Evolutionary conservation across 1,140 invertebrate genomes (phyloP), one percentile per base, ranked within the genome.

Genomic region (Agrilus planipennis): DNA sequence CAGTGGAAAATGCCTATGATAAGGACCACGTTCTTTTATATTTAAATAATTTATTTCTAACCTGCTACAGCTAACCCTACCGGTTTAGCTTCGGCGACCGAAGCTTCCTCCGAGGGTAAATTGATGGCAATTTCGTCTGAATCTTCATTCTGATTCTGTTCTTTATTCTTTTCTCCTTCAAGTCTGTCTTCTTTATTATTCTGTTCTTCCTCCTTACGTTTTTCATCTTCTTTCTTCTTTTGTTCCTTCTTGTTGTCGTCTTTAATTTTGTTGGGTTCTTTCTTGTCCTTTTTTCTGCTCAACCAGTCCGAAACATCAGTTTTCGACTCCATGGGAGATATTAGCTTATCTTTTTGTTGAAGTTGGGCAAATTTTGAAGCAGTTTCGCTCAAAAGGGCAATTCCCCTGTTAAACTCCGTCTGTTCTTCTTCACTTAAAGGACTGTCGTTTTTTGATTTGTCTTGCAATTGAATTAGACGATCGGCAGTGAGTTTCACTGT

Each of bases 81-180:
- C 36, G 79, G 79, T 53, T 78, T 79, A 2, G 78, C 78, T 59
- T 82, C 77, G 34, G 79, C 78, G 25, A 82, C 70, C 0, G 71
- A 72, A 7, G 72, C 68, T 40, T 70, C 68, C 11, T 71, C 66
- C 6, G 71, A 62, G 10, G 69, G 68, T 6, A 65, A 60, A 38
- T 65, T 67, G 7, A 71, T 62, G 10, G 64, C 54, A 2, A 68
- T 63, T 20, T 68, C 56, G 12, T 69, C 66, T 49, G 70, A 68
- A 42, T 72, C 69, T 10, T 64, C 64, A 7, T 68, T 61, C 23
- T 54, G 39, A 14, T 53, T 53, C 27, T 54, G 35, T 31, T 46
- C 44, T 39, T 49, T 39, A 17, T 42, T 42, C 17, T 39, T 40
- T 19, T 44, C 41, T 28, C 45, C 41, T 47, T 34, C 31, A 23